Percentiles rank a stretch among this genome's conserved stretches.
Conservation (phyloP, 2,888 invertebrate genomes). For the Brachyptera risi region DNA sequence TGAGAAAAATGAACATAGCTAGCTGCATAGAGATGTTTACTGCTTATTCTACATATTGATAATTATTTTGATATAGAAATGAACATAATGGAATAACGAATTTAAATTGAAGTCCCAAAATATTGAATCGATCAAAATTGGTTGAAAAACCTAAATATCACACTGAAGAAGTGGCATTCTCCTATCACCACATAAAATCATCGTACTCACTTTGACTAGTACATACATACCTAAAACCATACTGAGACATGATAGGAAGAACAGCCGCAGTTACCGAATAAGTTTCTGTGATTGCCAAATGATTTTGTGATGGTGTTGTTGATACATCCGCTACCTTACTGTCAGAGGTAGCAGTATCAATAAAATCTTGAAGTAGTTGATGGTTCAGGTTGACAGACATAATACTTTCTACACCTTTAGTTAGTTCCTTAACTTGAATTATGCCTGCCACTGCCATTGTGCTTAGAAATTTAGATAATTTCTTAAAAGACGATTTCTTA, state of each 20-base stretch:
- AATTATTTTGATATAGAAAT: too few species aligned
- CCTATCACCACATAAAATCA: too few species aligned
- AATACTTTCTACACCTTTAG: constrained; percentile 80
- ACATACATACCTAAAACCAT: constrained; percentile 44
- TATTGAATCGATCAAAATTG: too few species aligned
- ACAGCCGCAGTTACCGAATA: constrained; percentile 64
- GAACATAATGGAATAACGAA: too few species aligned
- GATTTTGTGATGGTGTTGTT: constrained; percentile 55
- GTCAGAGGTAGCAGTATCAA: constrained; percentile 36
- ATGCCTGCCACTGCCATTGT: constrained; percentile 58
- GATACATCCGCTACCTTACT: constrained; percentile 24
- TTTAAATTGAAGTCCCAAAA: too few species aligned
- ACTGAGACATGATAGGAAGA: constrained; percentile 56
- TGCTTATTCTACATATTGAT: too few species aligned
- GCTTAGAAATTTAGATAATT: constrained; percentile 78
- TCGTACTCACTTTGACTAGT: too few species aligned
- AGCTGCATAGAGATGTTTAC: too few species aligned
- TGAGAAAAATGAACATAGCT: too few species aligned
- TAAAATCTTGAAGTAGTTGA: constrained; percentile 49
- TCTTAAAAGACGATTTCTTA: constrained; percentile 86
- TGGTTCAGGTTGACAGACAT: constrained; percentile 58
- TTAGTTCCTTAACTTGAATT: constrained; percentile 46
- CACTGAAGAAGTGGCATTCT: too few species aligned
- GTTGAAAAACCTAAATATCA: too few species aligned
- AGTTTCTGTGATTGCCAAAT: constrained; percentile 66